Conservation (phyloP, 2,113 vertebrate genomes). For the Apteryx owenii region DNA sequence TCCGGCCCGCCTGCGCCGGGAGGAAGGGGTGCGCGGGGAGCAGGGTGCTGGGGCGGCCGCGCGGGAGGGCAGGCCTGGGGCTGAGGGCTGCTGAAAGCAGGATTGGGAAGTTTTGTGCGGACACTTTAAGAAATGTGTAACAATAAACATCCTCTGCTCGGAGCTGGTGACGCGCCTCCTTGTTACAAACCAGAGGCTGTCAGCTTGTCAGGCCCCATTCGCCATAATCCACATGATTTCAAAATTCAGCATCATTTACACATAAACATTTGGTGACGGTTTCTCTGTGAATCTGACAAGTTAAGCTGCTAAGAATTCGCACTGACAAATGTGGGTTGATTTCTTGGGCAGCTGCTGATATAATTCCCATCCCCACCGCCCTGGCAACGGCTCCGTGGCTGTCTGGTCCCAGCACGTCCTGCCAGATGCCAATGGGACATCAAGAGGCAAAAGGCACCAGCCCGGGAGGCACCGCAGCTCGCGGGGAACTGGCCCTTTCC, state of each 20-base stretch:
- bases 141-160: conserved; percentile 84
- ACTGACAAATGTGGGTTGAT: conserved; percentile 79
- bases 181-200: conserved; percentile 89
- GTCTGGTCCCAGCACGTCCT: neutral
- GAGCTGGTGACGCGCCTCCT: conserved; percentile 79
- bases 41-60: neutral
- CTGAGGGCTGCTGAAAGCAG: conserved; percentile 40
- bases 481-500: neutral
- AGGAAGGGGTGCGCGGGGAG: neutral
- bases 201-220: conserved; percentile 86
- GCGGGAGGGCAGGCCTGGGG: neutral
- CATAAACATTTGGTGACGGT: conserved; percentile 85
- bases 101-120: conserved; percentile 71
- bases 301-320: conserved; percentile 85
- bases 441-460: neutral
- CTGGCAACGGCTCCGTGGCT: conserved; percentile 65
- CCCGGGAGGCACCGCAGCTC: neutral
- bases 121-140: conserved; percentile 81
- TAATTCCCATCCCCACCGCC: conserved; percentile 73
- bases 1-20: fast-evolving
- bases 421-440: neutral
- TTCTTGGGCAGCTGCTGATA: conserved; percentile 80
- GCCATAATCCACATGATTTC: conserved; percentile 85
- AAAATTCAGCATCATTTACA: conserved; percentile 84
- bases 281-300: conserved; percentile 85